phyloP scores from a whole-genome alignment of 2,113 vertebrate genomes.

The Zosterops pallidus region DNA sequence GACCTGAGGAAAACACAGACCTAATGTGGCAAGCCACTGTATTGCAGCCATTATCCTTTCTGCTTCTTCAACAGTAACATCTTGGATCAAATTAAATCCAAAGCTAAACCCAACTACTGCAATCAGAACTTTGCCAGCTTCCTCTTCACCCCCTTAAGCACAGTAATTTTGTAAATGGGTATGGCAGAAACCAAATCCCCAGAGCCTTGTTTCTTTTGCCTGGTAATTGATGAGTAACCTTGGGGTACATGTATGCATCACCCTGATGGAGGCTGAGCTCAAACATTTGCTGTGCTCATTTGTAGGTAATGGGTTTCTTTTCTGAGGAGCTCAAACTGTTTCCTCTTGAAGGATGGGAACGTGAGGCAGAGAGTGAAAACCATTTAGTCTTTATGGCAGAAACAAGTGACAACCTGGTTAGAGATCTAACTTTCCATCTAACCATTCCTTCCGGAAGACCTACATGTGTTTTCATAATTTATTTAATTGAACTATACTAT shows the following conservation, averaged over 20 bases:
- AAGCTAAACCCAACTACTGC: not conserved
- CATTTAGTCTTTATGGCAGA: not conserved
- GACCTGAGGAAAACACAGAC: not conserved
- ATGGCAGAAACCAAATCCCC: not conserved
- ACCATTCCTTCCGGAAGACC: not conserved
- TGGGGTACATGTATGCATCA: not conserved
- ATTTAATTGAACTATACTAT: not conserved
- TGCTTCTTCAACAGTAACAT: not conserved
- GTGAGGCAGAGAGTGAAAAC: not conserved
- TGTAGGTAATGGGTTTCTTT: not conserved
- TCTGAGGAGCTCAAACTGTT: not conserved
- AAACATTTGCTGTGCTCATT: not conserved
- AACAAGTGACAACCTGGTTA: not conserved
- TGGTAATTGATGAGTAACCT: not conserved
- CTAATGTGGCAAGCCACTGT: not conserved
- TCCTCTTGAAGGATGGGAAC: not conserved
- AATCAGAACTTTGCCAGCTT: not conserved
- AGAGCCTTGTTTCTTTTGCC: not conserved
- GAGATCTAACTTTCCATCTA: not conserved
- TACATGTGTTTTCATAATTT: not conserved
- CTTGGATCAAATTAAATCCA: conserved; percentile 9
- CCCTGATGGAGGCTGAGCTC: not conserved
- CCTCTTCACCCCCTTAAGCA: not conserved
- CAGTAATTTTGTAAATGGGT: not conserved
- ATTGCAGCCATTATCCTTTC: not conserved